A percentile compares a stretch with the other conserved stretches of the same genome.
Conservation (phyloP, 2,888 invertebrate genomes). For the Agrochola litura region DNA sequence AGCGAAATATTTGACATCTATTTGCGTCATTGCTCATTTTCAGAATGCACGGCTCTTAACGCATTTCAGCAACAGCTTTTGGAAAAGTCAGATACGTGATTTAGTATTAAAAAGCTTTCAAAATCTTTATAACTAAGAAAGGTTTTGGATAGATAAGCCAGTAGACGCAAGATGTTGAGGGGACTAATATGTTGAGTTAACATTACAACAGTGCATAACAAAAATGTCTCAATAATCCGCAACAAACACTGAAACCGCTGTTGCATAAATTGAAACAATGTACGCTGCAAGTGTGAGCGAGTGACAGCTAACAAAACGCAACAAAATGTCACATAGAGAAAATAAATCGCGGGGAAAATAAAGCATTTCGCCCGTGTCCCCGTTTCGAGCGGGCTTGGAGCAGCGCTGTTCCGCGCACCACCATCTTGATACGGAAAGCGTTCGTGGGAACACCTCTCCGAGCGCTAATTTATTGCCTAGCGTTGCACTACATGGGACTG, state of each 20-base stretch:
- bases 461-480: slow-evolving; percentile 87
- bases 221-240: slow-evolving; percentile 49
- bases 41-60: not conserved
- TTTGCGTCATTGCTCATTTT: too few relatives aligned
- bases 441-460: slow-evolving; percentile 87
- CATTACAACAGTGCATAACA: slow-evolving; percentile 21
- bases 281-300: slow-evolving; percentile 76
- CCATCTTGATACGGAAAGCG: slow-evolving; percentile 87
- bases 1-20: too few relatives aligned
- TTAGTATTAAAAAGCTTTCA: not conserved
- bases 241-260: slow-evolving; percentile 49
- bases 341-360: slow-evolving; percentile 88
- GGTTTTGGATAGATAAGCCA: not conserved
- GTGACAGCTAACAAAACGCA: slow-evolving; percentile 87
- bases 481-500: slow-evolving; percentile 86
- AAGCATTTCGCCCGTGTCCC: slow-evolving; percentile 85
- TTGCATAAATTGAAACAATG: slow-evolving; percentile 70
- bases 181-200: slow-evolving; percentile 18
- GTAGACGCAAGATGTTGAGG: slow-evolving; percentile 17
- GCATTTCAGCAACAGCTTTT: not conserved
- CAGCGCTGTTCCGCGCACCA: slow-evolving; percentile 74
- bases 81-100: not conserved
- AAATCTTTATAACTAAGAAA: not conserved
- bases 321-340: slow-evolving; percentile 81
- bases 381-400: slow-evolving; percentile 78